Percentiles rank a stretch among this genome's conserved stretches.
Evolutionary conservation across 1,140 invertebrate species (phyloP).

Genomic region (Cardiocondyla obscurior): DNA sequence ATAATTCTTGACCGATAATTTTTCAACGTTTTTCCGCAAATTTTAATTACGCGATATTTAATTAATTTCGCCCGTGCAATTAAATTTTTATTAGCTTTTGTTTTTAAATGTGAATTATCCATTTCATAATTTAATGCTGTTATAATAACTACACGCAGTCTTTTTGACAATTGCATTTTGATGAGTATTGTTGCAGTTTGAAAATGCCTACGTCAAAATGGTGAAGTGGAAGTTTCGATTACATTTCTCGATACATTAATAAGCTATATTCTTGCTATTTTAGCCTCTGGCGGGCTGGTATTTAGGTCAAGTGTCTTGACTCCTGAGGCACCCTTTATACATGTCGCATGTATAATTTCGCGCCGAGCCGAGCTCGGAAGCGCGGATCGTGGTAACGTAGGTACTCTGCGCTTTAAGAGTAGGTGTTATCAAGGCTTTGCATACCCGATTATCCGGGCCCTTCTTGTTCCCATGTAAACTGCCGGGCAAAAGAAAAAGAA

Average conservation of each 20-base stretch:
- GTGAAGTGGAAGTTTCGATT: background rate
- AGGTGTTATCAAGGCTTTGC: slow-evolving; percentile 74
- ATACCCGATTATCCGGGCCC: slow-evolving; percentile 75
- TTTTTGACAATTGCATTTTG: background rate
- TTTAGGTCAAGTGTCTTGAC: background rate
- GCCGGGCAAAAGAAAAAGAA: slow-evolving; percentile 58
- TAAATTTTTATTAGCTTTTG: slow-evolving; percentile 16
- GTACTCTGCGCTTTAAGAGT: slow-evolving; percentile 62
- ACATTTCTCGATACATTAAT: background rate
- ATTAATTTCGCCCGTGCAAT: slow-evolving; percentile 13
- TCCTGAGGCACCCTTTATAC: background rate
- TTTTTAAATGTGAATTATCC: background rate
- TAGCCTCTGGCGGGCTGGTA: background rate
- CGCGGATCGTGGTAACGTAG: slow-evolving; percentile 26
- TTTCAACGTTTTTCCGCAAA: background rate
- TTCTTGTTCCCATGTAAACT: slow-evolving; percentile 68
- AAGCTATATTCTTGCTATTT: background rate
- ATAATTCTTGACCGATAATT: too few relatives aligned
- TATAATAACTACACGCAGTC: background rate
- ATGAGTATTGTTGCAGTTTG: background rate
- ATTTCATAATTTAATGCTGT: background rate
- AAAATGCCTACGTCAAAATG: too few relatives aligned
- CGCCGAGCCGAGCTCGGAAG: background rate
- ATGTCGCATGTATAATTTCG: slow-evolving; percentile 16
- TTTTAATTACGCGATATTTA: background rate